phyloP scores from a whole-genome alignment of 2,113 vertebrate genomes.

The Eudyptes chrysolophus region DNA sequence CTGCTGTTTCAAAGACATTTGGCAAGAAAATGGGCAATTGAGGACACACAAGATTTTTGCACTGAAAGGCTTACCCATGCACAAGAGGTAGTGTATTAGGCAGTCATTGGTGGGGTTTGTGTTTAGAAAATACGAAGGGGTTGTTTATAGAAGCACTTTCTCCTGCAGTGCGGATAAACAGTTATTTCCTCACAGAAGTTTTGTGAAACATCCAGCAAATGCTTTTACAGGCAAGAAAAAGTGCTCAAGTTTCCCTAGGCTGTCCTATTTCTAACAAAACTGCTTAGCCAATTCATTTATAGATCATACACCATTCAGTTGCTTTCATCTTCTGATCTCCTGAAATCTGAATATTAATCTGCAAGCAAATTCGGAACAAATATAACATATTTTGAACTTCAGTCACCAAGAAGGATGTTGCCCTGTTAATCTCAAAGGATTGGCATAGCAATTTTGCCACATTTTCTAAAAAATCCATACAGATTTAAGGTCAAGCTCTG shows the following conservation, averaged over 20 bases:
- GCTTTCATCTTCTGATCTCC: conserved; percentile 62
- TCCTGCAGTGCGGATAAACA: background rate
- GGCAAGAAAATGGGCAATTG: background rate
- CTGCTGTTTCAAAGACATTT: background rate
- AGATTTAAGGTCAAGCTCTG: conserved; percentile 78
- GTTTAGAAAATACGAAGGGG: background rate
- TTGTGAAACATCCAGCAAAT: background rate
- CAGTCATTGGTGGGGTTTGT: background rate
- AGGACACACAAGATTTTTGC: background rate
- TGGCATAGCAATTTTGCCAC: conserved; percentile 73
- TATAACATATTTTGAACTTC: conserved; percentile 35
- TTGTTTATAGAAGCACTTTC: background rate
- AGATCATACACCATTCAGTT: conserved; percentile 7
- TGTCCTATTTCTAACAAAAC: conserved; percentile 14
- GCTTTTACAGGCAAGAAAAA: conserved; percentile 2
- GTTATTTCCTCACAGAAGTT: background rate
- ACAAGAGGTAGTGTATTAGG: background rate
- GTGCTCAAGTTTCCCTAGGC: background rate
- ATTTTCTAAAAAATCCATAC: conserved; percentile 75
- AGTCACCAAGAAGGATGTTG: conserved; percentile 59
- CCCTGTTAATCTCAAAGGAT: conserved; percentile 76
- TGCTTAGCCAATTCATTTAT: background rate
- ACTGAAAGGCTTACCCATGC: background rate
- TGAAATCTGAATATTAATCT: conserved; percentile 59
- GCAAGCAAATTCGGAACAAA: conserved; percentile 50